Percentiles rank a stretch among this genome's conserved stretches.
These are phyloP conservation scores for Brotula barbata DNA, from an alignment of 2,797 vertebrate species.

Conservation along the genomic window DNA sequence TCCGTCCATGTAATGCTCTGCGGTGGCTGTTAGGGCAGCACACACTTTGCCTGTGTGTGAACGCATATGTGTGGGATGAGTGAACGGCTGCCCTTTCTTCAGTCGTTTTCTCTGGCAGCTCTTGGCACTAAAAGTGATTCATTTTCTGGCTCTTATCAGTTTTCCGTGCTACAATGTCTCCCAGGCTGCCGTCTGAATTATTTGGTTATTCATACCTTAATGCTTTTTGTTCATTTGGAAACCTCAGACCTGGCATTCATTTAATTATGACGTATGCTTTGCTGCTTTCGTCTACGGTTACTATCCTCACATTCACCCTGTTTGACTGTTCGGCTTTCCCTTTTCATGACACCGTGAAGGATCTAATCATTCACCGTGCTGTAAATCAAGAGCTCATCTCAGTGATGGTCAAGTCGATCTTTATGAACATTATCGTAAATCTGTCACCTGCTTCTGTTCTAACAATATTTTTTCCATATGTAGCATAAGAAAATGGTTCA, in stretches of 20 bases:
- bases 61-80: not conserved
- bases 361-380: constrained; percentile 26
- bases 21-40: not conserved
- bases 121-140: not conserved
- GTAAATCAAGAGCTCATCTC: constrained; percentile 33
- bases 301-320: not conserved
- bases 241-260: no score
- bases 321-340: constrained; percentile 1
- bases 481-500: not conserved
- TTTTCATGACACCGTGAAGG: constrained; percentile 7
- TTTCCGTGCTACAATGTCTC: not conserved
- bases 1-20: not conserved
- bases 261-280: not conserved
- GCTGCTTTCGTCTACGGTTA: not conserved
- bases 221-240: not conserved
- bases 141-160: not conserved
- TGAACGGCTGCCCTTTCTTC: not conserved
- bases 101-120: not conserved
- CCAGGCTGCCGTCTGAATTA: not conserved
- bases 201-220: not conserved
- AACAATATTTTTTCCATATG: not conserved
- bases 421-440: constrained; percentile 27
- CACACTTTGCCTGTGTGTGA: not conserved
- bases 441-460: constrained; percentile 5
- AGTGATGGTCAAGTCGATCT: constrained; percentile 40